phyloP scores from a whole-genome alignment of 2,113 vertebrate genomes.

The Pampusana beccarii region DNA sequence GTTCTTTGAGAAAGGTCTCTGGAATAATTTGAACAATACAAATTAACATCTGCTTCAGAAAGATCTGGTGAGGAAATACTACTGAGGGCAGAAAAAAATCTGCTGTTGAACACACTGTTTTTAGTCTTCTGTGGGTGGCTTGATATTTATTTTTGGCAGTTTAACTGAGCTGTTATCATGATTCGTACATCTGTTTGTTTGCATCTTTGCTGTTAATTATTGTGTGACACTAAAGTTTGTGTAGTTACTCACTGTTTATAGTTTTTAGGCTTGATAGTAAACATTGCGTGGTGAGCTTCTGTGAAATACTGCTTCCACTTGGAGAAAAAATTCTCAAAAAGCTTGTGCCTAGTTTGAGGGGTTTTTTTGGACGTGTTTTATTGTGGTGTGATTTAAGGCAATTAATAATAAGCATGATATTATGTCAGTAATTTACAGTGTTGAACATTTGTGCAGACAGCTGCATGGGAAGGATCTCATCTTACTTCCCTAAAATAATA shows the following conservation, averaged over 20 bases:
- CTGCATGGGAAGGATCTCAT: neutral
- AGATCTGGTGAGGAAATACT: neutral
- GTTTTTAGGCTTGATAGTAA: constrained; percentile 36
- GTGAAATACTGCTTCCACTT: neutral
- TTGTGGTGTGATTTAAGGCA: neutral
- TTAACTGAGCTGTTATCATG: constrained; percentile 12
- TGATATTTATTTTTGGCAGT: constrained; percentile 52
- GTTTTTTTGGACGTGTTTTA: neutral
- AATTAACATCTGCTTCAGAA: constrained; percentile 42
- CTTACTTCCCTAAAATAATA: neutral
- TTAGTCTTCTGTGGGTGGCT: constrained; percentile 38
- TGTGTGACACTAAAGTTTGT: constrained; percentile 34
- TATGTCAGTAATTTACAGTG: neutral
- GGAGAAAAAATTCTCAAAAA: neutral
- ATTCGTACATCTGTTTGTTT: constrained; percentile 58
- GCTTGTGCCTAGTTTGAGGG: neutral
- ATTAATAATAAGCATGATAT: neutral
- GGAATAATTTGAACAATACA: neutral
- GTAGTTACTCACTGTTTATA: constrained; percentile 54
- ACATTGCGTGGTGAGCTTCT: constrained; percentile 26
- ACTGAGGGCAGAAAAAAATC: neutral
- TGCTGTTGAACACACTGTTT: neutral
- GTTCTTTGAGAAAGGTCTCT: neutral
- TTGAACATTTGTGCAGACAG: neutral
- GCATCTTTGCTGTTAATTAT: constrained; percentile 57